These are phyloP conservation scores for Caenorhabditis sulstoni DNA, from an alignment of 2,888 invertebrate genomes.

Conservation along the genomic window DNA sequence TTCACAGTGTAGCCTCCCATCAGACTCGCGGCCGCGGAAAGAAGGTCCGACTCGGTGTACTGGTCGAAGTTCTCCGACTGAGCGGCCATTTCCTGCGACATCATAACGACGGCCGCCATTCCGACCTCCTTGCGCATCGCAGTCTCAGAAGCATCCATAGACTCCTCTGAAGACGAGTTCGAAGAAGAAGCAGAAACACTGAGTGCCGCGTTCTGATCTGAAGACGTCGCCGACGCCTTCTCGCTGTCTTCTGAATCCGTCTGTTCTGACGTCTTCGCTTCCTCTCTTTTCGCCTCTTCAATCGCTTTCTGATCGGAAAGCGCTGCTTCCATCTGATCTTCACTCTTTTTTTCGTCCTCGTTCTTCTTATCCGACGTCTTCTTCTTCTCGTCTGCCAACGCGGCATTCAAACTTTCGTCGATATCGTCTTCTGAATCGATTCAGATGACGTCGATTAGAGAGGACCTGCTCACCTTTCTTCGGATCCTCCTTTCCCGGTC, in stretches of 20 bases:
- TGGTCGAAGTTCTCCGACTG: conserved; percentile 40
- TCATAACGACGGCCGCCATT: conserved; percentile 20
- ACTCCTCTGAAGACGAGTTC: conserved; percentile 21
- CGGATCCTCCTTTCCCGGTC: conserved; percentile 6
- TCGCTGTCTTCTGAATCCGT: too few relatives aligned
- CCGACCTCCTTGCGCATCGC: conserved; percentile 33
- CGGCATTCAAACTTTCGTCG: conserved; percentile 42
- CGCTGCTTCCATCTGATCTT: too few relatives aligned
- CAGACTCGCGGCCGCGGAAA: conserved; percentile 38
- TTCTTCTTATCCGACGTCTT: conserved; percentile 23
- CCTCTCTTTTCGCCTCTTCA: conserved; percentile 9
- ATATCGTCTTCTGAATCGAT: conserved; percentile 30
- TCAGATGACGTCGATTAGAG: too few relatives aligned
- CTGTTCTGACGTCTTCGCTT: conserved; percentile 2
- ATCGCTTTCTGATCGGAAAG: conserved; percentile 7
- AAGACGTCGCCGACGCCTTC: conserved; percentile 15
- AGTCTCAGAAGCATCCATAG: conserved; percentile 27
- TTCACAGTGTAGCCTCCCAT: conserved; percentile 40
- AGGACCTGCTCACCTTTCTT: neutral
- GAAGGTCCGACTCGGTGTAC: conserved; percentile 34
- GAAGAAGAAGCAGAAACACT: conserved; percentile 9
- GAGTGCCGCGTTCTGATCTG: conserved; percentile 8
- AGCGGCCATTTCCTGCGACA: conserved; percentile 39
- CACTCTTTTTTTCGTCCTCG: conserved; percentile 25
- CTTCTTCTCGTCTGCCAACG: conserved; percentile 19